phyloP scores from a whole-genome alignment of 2,113 vertebrate species.

The Polypterus bichir region DNA sequence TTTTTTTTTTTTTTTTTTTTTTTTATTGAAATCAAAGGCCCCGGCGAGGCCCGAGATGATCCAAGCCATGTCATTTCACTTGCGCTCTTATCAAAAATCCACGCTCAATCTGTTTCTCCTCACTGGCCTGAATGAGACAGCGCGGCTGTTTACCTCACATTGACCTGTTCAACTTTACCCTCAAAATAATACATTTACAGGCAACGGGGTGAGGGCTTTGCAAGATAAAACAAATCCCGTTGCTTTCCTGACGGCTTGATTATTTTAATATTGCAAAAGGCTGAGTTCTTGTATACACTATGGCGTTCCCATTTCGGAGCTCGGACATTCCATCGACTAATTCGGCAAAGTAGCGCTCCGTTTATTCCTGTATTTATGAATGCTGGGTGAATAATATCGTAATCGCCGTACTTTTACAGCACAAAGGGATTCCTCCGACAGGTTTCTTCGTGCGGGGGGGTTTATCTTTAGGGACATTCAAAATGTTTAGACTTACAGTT shows the following conservation, averaged over 20 bases:
- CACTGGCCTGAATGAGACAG: conserved; percentile 32
- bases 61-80: conserved; percentile 26
- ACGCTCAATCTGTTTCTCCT: conserved; percentile 33
- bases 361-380: too few species aligned
- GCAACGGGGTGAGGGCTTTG: neutral
- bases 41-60: conserved; percentile 12
- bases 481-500: too few species aligned
- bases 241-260: conserved; percentile 39
- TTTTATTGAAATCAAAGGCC: conserved; percentile 1
- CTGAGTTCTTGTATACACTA: conserved; percentile 19
- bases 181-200: conserved; percentile 38
- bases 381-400: too few species aligned
- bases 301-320: conserved; percentile 15
- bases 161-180: conserved; percentile 48
- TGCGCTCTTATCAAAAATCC: conserved; percentile 28
- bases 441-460: too few species aligned
- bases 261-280: conserved; percentile 40
- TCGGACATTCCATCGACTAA: conserved; percentile 18
- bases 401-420: too few species aligned
- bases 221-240: conserved; percentile 30
- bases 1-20: too few species aligned
- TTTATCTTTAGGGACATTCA: too few species aligned
- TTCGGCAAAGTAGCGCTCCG: too few species aligned
- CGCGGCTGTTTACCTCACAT: conserved; percentile 35
- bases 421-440: too few species aligned